A percentile compares a stretch with the other conserved stretches of the same genome.
phyloP scores from a whole-genome alignment of 2,113 vertebrate genomes.

The Falcunculus frontatus region DNA sequence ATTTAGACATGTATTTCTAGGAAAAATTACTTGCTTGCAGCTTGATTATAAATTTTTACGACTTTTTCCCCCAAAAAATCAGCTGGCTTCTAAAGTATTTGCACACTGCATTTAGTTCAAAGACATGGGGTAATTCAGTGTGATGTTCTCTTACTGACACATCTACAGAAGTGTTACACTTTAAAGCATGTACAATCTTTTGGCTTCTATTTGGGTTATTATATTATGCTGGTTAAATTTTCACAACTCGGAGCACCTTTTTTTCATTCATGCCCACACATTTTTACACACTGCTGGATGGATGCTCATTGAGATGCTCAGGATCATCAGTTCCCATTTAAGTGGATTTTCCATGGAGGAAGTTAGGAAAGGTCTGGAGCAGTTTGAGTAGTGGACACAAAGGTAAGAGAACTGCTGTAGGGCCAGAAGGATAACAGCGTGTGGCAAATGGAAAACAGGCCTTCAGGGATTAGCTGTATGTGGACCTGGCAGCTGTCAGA shows the following conservation, averaged over 20 bases:
- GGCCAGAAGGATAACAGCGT: neutral
- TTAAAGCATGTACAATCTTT: neutral
- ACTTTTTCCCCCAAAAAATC: neutral
- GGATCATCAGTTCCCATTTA: neutral
- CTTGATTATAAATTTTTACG: neutral
- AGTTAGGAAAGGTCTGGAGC: neutral
- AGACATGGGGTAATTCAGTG: neutral
- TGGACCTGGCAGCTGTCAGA: neutral
- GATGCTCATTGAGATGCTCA: neutral
- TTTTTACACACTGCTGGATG: neutral
- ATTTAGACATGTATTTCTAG: neutral
- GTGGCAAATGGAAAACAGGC: neutral
- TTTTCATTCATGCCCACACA: neutral
- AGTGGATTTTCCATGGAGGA: neutral
- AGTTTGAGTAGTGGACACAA: neutral
- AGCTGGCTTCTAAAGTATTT: neutral
- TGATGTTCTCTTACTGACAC: neutral
- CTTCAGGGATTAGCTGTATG: neutral
- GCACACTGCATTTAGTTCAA: neutral
- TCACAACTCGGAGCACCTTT: neutral
- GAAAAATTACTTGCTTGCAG: neutral
- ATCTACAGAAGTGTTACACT: neutral
- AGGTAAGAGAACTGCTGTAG: neutral
- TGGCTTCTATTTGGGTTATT: neutral
- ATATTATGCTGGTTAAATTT: neutral